Percentiles rank a stretch among this genome's conserved stretches.
phyloP scores from a whole-genome alignment of 30 jellyfish, hydroid and myxozoan genomes.

The Turritopsis rubra region DNA sequence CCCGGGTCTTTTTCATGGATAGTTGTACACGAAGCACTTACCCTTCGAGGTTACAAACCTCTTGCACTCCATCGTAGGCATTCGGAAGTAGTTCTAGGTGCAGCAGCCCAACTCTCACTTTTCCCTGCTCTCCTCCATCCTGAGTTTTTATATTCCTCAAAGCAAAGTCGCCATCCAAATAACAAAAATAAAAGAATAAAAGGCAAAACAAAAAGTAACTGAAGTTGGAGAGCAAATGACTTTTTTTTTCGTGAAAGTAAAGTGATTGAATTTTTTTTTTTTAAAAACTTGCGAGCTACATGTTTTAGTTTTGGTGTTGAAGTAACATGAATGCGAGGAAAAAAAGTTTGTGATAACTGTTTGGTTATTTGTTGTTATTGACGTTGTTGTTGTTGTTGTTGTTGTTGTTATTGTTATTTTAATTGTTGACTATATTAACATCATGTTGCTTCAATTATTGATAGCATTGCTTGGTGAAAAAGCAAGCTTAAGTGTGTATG shows the following conservation, averaged over 20 bases:
- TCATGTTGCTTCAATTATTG: conserved; percentile 54
- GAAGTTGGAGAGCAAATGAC: background rate
- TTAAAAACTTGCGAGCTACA: background rate
- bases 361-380: background rate
- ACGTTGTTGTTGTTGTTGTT: background rate
- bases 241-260: background rate
- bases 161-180: background rate
- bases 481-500: conserved; percentile 91
- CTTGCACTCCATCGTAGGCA: too few relatives aligned
- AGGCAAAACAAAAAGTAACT: background rate
- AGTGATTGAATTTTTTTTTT: background rate
- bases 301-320: background rate
- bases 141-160: too few relatives aligned
- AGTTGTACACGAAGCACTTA: too few relatives aligned
- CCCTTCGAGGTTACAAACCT: too few relatives aligned
- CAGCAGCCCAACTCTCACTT: too few relatives aligned
- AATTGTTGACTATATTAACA: background rate
- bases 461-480: conserved; percentile 96
- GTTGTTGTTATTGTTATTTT: background rate
- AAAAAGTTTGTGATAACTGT: background rate
- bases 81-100: too few relatives aligned
- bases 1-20: too few relatives aligned
- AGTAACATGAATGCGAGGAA: background rate
- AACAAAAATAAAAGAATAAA: background rate
- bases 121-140: too few relatives aligned